Conservation (phyloP, 2,888 invertebrate genomes). For the Drosophila antonietae region DNA sequence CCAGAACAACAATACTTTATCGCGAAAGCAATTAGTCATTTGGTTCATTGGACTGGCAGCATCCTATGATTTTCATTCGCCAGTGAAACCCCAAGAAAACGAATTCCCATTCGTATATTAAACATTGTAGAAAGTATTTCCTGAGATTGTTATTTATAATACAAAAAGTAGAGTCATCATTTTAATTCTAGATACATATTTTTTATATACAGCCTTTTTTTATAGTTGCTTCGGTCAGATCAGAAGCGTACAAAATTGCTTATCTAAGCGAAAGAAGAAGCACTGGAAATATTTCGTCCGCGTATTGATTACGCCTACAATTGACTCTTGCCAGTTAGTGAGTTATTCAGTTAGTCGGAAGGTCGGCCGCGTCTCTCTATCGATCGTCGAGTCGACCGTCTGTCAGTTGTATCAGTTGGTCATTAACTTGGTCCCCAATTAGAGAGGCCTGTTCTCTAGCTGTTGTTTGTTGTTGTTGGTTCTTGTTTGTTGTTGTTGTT, state of each 20-base stretch:
- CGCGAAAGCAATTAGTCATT: conserved; percentile 34
- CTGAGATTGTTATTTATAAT: conserved; percentile 22
- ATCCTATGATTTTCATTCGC: not conserved
- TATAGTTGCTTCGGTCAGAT: conserved; percentile 22
- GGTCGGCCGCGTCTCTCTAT: not conserved
- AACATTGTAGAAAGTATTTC: conserved; percentile 8
- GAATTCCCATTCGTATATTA: not conserved
- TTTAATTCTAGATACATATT: conserved; percentile 4
- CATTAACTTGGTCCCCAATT: conserved; percentile 53
- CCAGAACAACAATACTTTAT: conserved; percentile 7
- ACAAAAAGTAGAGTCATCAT: not conserved
- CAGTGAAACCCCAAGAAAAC: not conserved
- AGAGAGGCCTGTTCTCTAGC: conserved; percentile 36
- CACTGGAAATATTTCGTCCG: not conserved
- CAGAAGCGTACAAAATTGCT: conserved; percentile 30
- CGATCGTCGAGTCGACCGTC: conserved; percentile 18
- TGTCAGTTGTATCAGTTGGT: conserved; percentile 32
- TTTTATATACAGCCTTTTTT: not conserved
- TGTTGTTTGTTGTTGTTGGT: conserved; percentile 13
- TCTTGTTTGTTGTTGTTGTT: conserved; percentile 11
- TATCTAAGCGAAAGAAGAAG: conserved; percentile 29
- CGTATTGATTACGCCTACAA: conserved; percentile 26
- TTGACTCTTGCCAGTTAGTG: conserved; percentile 28
- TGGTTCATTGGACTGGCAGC: conserved; percentile 24
- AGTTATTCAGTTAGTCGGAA: conserved; percentile 31